Conservation (phyloP, 2,797 vertebrate species). For the Taeniopygia guttata region DNA sequence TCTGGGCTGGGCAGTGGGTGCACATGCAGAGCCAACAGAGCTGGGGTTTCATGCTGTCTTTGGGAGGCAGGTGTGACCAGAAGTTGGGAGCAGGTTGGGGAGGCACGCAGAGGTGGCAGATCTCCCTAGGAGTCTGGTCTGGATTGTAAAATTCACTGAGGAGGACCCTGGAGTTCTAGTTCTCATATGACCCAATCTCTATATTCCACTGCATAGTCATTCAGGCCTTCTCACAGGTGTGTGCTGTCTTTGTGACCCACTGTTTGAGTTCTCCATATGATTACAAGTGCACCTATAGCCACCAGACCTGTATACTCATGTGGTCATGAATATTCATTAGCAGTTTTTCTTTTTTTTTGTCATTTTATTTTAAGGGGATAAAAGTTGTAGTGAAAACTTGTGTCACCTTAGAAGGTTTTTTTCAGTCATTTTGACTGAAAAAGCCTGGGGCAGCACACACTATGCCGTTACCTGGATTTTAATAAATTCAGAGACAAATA, state of each 20-base stretch:
- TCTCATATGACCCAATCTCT: background rate
- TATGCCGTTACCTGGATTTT: background rate
- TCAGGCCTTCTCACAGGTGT: background rate
- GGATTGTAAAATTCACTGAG: background rate
- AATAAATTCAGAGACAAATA: background rate
- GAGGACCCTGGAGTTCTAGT: background rate
- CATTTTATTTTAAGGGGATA: background rate
- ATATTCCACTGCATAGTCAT: background rate
- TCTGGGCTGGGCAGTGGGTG: background rate
- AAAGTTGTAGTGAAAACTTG: background rate
- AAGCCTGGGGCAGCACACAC: background rate
- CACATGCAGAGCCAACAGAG: background rate
- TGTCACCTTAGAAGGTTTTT: background rate
- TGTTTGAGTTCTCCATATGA: constrained; percentile 13
- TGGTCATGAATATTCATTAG: constrained; percentile 12
- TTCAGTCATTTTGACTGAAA: background rate
- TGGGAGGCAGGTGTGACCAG: background rate
- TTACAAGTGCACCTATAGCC: background rate
- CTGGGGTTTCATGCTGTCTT: background rate
- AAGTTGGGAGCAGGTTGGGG: background rate
- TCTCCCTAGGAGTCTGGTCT: background rate
- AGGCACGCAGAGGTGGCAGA: background rate
- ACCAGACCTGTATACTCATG: background rate
- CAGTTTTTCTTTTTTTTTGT: background rate
- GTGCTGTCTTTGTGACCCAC: constrained; percentile 24